These are phyloP conservation scores for Rutpela maculata DNA, from an alignment of 2,888 invertebrate genomes.

Conservation along the genomic window DNA sequence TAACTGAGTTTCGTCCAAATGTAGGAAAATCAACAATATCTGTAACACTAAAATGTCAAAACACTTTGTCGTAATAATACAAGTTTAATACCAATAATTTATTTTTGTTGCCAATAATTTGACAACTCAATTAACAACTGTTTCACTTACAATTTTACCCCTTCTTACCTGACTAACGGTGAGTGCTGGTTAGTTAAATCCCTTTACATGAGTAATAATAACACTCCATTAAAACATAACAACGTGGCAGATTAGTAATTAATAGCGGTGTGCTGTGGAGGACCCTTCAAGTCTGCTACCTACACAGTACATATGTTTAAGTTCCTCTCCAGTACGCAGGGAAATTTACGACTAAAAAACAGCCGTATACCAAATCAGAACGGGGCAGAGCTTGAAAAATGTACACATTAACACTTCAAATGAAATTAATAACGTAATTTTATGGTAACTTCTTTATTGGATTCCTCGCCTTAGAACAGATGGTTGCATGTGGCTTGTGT, in stretches of 20 bases:
- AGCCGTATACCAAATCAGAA: conserved; percentile 1
- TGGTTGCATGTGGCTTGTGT: conserved; percentile 7
- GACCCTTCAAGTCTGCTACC: conserved; percentile 41
- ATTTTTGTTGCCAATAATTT: not conserved
- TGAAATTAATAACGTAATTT: conserved; percentile 7
- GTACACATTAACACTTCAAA: conserved; percentile 4
- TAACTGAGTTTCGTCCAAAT: too few species aligned
- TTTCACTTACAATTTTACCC: conserved; percentile 21
- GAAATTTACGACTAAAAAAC: conserved; percentile 6
- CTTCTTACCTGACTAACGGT: conserved; percentile 41
- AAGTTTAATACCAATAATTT: too few species aligned
- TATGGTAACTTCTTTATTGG: conserved; percentile 7
- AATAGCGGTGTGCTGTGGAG: conserved; percentile 57
- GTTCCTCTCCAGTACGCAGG: not conserved
- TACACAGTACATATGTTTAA: conserved; percentile 4
- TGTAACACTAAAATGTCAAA: too few species aligned
- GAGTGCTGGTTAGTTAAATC: conserved; percentile 39
- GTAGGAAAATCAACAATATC: too few species aligned
- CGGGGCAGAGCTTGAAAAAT: conserved; percentile 7
- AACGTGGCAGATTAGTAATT: conserved; percentile 68
- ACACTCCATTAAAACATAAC: conserved; percentile 68
- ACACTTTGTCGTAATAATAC: too few species aligned
- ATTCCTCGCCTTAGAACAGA: conserved; percentile 1
- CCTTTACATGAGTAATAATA: conserved; percentile 66
- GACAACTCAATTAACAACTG: not conserved